Base-by-base conservation (phyloP, 2,113 vertebrate genomes). In the Crocuta crocuta region DNA sequence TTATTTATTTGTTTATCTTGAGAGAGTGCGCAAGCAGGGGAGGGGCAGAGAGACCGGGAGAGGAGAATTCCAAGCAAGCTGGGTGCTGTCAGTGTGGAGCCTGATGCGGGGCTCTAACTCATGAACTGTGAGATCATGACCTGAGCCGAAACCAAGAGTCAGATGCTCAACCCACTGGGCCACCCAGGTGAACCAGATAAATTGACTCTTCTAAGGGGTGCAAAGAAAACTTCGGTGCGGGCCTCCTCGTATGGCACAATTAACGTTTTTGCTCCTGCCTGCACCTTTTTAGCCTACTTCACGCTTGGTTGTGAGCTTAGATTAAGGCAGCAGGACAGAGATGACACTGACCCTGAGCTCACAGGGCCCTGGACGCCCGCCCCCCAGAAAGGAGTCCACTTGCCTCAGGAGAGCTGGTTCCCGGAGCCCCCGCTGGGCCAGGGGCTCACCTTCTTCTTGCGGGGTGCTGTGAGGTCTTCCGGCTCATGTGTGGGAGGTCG, bases 401-500 rank as follows among this genome's bases (percentile, higher is more conserved):
- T 24, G 1, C 3, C 50, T 48, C 16, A 4, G 23, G 88, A 31
- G 7, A 28, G 26, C 16, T 0, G 8, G 63, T 10, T 55, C 53
- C 28, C 7, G 6, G 39, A 23, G 28, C 21, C 13, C 13, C 35
- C 9, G 13, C 73, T 2, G 9, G 0, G 2, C 35, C 35, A 17
- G 31, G 68, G 39, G 7, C 15, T 8, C 5, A 2, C 28, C 35
- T 48, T 12, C 45, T 1, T 15, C 39, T 26, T 71, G 39, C 6
- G 3, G 53, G 31, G n/a, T 10, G 1, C 19, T 39, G 17, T 8
- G 78, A 92, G n/a, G 13, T 35, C 5, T 17, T 7, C 0, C 0
- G 2, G 13, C 6, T 19, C n/a, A 21, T 0, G 1, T 12, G 10
- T 9, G 17, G 39, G 17, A 43, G 71, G 61, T 26, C 10, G 0